phyloP scores from a whole-genome alignment of 1,140 invertebrate genomes.

The Thaumatotibia leucotreta region DNA sequence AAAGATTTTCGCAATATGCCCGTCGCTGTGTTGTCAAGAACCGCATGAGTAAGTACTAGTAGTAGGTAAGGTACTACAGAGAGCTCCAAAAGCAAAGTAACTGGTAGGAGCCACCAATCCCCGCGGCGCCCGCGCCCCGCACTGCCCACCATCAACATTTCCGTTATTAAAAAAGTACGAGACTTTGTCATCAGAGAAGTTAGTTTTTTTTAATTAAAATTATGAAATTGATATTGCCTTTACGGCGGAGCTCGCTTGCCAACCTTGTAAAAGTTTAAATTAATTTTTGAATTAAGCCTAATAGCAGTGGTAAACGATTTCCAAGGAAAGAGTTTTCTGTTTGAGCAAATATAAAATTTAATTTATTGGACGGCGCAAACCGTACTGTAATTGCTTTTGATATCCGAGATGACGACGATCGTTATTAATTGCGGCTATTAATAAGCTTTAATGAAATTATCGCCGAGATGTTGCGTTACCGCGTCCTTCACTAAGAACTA shows the following conservation, averaged over 20 bases:
- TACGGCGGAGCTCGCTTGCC: conserved; percentile 62
- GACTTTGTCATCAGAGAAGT: conserved; percentile 73
- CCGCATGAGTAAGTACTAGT: too few relatives aligned
- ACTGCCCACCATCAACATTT: conserved; percentile 60
- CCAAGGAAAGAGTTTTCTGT: conserved; percentile 68
- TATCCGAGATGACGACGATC: conserved; percentile 20
- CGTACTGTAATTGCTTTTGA: conserved; percentile 66
- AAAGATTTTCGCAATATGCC: too few relatives aligned
- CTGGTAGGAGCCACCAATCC: too few relatives aligned
- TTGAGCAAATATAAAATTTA: conserved; percentile 66
- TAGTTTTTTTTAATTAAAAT: conserved; percentile 78
- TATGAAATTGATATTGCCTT: conserved; percentile 78
- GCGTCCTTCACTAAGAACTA: neutral
- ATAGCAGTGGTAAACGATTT: conserved; percentile 73
- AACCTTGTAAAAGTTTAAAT: conserved; percentile 75
- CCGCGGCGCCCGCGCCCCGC: neutral
- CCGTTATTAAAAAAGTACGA: conserved; percentile 77
- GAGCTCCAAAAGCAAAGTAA: too few relatives aligned
- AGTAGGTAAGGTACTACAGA: too few relatives aligned
- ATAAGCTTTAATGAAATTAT: conserved; percentile 14
- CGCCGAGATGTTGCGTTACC: neutral
- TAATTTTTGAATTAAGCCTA: conserved; percentile 76
- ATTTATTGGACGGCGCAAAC: conserved; percentile 63
- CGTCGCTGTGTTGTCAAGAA: too few relatives aligned
- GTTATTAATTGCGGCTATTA: conserved; percentile 16